Base-by-base conservation (phyloP, 2,888 invertebrate species). In the Athetis lepigone region DNA sequence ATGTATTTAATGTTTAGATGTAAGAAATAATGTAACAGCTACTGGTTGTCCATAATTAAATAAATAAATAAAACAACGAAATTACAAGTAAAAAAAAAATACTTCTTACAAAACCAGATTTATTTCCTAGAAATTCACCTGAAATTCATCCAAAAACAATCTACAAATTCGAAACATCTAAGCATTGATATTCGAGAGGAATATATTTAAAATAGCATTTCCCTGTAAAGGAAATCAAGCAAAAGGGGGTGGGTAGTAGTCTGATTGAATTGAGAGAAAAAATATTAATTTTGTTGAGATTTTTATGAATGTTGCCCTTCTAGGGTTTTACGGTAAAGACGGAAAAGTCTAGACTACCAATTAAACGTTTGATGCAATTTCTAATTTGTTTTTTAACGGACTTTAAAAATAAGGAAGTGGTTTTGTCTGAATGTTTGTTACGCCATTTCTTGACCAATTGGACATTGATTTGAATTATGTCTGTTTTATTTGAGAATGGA, bases 101-200 rank as follows among this genome's bases (percentile, higher is more conserved):
- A 33, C 13, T 13, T 33, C 33, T 13, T 4, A 13, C 13, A 4
- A 33, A 29, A 33, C 4, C 11, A 33, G 13, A 33, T 33, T 33
- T 25, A 33, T 13, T 33, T 33, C 33, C 33, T 2, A 2, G 0
- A 7, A 37, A 3, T 9, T 23, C 2, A 13, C 3, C 2, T 18
- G 11, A 49, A 21, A 8, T 18, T 6, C 19, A 33, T 23, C n/a
- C 9, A 25, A 55, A 36, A 43, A 55, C 9, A 49, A 46, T 68
- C 3, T 43, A n/a, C 18, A 36, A 13, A 57, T 61, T 68, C 6
- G 33, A 4, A 46, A 64, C 13, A 37, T 50, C 36, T 27, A 51
- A 57, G 37, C 51, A 73, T 79, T 75, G 42, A 46, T 70, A 79
- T 78, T 73, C 79, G 46, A 40, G 47, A 36, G 39, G 47, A 58